Evolutionary conservation across 1,140 invertebrate species (phyloP), one percentile per base, ranked within the genome.

Genomic region (Dufourea novaeangliae): DNA sequence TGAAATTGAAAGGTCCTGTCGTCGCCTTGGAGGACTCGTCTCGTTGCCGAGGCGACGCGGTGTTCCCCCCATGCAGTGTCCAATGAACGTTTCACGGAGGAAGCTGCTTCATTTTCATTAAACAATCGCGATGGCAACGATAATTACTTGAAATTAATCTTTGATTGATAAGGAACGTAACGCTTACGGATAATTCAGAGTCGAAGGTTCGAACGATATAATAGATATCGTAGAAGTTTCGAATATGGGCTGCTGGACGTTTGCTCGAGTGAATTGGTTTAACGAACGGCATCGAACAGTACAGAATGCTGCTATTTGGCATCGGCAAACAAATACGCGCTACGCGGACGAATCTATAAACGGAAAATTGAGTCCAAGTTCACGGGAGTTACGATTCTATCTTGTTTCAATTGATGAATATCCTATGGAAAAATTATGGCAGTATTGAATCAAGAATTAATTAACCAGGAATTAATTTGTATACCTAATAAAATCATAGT

Each of bases 1-100:
- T 61, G 66, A 61, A 70, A 76, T 59, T 68, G 56, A 69, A 76
- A 46, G 66, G 66, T 61, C 56, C 74, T 61, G 73, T 61, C 66
- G 54, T 44, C 27, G 50, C 44, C n/a, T n/a, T n/a, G 64, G 37
- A 61, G 41, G 66, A n/a, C 29, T 54, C 32, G 44, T 17, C 56
- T 32, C 34, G 61, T 57, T 56, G 67, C 25, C 14, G 11, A 17
- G 29, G 14, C 41, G 22, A 29, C 44, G 22, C 52, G 14, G n/a
- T n/a, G n/a, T n/a, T n/a, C n/a, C n/a, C n/a, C n/a, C n/a, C n/a
- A n/a, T n/a, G n/a, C n/a, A n/a, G n/a, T n/a, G n/a, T n/a, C n/a
- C n/a, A n/a, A n/a, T n/a, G n/a, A n/a, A n/a, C n/a, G n/a, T n/a
- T n/a, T n/a, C n/a, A n/a, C n/a, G n/a, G n/a, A n/a, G n/a, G n/a